Conservation (phyloP, 2,888 invertebrate genomes). For the Falcaria lacertinaria region DNA sequence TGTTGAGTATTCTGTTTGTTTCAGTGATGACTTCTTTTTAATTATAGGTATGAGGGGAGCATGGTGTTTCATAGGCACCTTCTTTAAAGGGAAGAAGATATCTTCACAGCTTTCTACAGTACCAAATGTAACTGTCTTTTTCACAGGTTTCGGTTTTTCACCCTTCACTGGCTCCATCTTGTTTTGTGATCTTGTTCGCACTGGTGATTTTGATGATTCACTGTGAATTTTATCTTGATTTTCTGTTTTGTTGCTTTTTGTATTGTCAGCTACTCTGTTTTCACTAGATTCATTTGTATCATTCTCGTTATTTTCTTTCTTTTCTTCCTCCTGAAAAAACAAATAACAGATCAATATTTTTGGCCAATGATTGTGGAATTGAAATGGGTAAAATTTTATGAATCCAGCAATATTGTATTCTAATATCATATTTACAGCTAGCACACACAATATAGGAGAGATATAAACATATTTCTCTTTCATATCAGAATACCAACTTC, state of each 20-base stretch:
- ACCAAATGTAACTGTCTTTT: constrained; percentile 83
- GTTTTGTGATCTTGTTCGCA: constrained; percentile 71
- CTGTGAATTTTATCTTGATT: constrained; percentile 36
- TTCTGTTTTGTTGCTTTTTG: constrained; percentile 38
- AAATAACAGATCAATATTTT: constrained; percentile 8
- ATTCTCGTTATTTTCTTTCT: constrained; percentile 71
- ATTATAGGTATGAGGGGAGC: constrained; percentile 82
- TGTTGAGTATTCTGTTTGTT: constrained; percentile 77
- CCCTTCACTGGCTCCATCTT: constrained; percentile 70
- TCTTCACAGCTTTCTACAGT: constrained; percentile 83
- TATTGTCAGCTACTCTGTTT: constrained; percentile 42
- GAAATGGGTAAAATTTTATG: too few relatives aligned
- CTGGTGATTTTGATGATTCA: constrained; percentile 62
- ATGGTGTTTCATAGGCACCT: constrained; percentile 78
- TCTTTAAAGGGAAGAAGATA: constrained; percentile 76
- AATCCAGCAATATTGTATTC: too few relatives aligned
- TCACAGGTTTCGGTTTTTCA: constrained; percentile 73
- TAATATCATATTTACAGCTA: too few relatives aligned
- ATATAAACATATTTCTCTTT: too few relatives aligned
- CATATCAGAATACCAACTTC: too few relatives aligned
- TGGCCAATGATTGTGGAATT: background rate
- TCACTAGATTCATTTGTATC: constrained; percentile 47
- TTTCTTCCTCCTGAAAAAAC: constrained; percentile 71
- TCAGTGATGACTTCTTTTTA: constrained; percentile 80
- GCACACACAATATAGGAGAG: too few relatives aligned